These are phyloP conservation scores for Phoeniculus purpureus DNA, from an alignment of 2,797 vertebrate genomes.

Conservation along the genomic window DNA sequence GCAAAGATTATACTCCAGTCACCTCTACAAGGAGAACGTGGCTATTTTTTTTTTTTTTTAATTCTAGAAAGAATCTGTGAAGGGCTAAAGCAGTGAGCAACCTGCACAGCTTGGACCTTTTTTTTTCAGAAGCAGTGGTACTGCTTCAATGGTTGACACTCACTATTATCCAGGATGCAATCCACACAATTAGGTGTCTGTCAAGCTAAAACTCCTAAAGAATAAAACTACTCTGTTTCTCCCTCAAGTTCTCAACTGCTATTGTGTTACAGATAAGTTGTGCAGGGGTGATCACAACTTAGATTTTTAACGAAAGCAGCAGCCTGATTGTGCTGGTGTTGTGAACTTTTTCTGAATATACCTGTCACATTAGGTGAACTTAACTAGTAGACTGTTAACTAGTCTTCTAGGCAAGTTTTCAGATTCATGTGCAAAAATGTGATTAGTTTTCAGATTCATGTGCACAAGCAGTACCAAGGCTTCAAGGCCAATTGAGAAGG, in stretches of 20 bases:
- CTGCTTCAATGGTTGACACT: not conserved
- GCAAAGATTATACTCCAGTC: not conserved
- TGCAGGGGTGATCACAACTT: not conserved
- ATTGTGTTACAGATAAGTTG: not conserved
- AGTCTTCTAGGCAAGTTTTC: not conserved
- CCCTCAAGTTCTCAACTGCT: not conserved
- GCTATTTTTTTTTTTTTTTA: not conserved
- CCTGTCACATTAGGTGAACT: not conserved
- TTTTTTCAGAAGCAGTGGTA: not conserved
- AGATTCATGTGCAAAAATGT: not conserved
- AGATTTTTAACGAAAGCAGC: not conserved
- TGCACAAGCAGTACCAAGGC: not conserved
- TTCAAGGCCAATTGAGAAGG: not conserved
- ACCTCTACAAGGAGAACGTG: not conserved
- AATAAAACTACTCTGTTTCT: not conserved
- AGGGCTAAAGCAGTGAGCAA: not conserved
- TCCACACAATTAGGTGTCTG: not conserved
- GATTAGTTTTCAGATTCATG: not conserved
- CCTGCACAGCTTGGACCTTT: not conserved
- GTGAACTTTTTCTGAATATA: not conserved
- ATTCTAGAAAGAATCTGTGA: fast-evolving
- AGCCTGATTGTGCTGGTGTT: not conserved
- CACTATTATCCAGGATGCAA: not conserved
- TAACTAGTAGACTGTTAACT: not conserved
- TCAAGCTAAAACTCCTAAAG: not conserved